Evolutionary conservation across 2,797 vertebrate genomes (phyloP).

Genomic region (Hylomyscus alleni): DNA sequence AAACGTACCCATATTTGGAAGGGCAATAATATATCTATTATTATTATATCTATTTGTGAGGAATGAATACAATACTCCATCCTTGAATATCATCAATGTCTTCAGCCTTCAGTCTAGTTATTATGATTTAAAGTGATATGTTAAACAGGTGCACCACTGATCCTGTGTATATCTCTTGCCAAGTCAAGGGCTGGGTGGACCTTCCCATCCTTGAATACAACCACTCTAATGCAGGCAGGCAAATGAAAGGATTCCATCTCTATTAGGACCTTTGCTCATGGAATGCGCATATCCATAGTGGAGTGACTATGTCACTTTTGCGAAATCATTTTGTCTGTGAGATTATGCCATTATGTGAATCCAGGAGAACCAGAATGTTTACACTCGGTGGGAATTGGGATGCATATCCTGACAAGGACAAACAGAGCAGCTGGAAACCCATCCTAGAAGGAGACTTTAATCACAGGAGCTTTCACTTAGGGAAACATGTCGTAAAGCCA

Average conservation of each 20-base stretch:
- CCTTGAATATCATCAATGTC: background rate
- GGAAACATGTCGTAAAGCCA: slow-evolving; percentile 54
- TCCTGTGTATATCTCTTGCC: background rate
- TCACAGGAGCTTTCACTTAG: slow-evolving; percentile 77
- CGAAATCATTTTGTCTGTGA: slow-evolving; percentile 72
- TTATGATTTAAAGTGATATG: slow-evolving; percentile 1
- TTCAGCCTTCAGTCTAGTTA: background rate
- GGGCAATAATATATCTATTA: background rate
- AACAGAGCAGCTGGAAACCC: slow-evolving; percentile 44
- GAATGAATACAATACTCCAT: background rate
- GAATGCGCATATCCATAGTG: background rate
- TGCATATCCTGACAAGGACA: background rate
- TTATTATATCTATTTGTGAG: background rate
- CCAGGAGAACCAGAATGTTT: slow-evolving; percentile 66
- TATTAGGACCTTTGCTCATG: background rate
- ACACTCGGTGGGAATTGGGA: slow-evolving; percentile 58
- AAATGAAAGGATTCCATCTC: background rate
- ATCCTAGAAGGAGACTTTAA: slow-evolving; percentile 70
- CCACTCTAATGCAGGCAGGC: too few species aligned
- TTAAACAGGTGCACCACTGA: background rate
- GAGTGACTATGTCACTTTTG: slow-evolving; percentile 39
- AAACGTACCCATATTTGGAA: background rate
- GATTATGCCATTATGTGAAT: slow-evolving; percentile 66
- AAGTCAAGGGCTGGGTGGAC: background rate
- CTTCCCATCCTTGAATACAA: background rate